phyloP scores from a whole-genome alignment of 2,797 vertebrate species.

The Hoplostethus atlanticus region DNA sequence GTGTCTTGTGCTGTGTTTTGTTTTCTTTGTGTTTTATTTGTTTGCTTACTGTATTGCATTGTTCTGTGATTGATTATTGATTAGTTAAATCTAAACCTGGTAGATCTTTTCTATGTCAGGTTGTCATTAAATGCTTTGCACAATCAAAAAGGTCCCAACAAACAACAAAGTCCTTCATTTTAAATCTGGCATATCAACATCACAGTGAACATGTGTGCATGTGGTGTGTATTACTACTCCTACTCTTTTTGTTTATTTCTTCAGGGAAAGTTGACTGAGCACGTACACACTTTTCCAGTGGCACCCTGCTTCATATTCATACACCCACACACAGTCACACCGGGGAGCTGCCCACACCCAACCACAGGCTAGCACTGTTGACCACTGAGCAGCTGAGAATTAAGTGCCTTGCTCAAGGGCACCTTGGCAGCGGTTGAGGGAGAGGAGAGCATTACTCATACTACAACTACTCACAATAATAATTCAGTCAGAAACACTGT shows the following conservation, averaged over 20 bases:
- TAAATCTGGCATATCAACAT: constrained; percentile 13
- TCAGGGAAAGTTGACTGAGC: constrained; percentile 23
- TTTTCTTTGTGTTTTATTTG: too few relatives aligned
- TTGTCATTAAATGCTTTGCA: constrained; percentile 17
- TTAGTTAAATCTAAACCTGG: background rate
- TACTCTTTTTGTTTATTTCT: constrained; percentile 23
- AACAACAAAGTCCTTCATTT: constrained; percentile 11
- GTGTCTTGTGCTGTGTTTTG: too few relatives aligned
- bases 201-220: constrained; percentile 30
- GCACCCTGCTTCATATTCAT: constrained; percentile 45
- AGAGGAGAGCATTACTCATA: constrained; percentile 34
- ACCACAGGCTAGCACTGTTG: constrained; percentile 40
- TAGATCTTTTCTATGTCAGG: constrained; percentile 34
- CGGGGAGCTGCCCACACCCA: constrained; percentile 39
- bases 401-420: constrained; percentile 38
- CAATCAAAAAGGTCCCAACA: constrained; percentile 30
- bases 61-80: background rate
- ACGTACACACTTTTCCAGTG: constrained; percentile 24
- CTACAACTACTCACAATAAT: background rate
- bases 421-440: constrained; percentile 4
- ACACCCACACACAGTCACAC: constrained; percentile 50
- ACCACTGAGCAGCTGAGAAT: constrained; percentile 52
- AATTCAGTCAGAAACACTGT: too few relatives aligned
- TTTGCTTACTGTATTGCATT: background rate
- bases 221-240: constrained; percentile 32